Base-by-base conservation (phyloP, 1,140 invertebrate species). In the Copidosoma floridanum region DNA sequence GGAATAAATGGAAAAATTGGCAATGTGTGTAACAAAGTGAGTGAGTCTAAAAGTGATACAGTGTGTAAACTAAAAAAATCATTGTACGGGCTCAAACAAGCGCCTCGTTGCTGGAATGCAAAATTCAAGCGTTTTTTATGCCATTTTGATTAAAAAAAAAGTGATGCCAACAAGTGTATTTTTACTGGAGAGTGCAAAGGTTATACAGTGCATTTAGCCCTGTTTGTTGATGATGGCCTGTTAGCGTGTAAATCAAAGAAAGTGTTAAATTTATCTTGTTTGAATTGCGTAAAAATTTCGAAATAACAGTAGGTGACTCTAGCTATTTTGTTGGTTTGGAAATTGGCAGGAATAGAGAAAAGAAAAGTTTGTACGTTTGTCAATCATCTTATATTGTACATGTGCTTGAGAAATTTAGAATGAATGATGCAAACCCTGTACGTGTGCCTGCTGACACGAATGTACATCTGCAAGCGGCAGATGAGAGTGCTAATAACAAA, bases 131-230 rank as follows among this genome's bases (percentile, higher is more conserved):
- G n/a, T n/a, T n/a, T n/a, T n/a, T n/a, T n/a, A n/a, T n/a, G n/a
- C n/a, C n/a, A n/a, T n/a, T n/a, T n/a, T n/a, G n/a, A n/a, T n/a
- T n/a, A n/a, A n/a, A n/a, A n/a, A n/a, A n/a, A n/a, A n/a, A n/a
- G n/a, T n/a, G n/a, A n/a, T n/a, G n/a, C n/a, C n/a, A n/a, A n/a
- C n/a, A 55, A 27, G n/a, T 68, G 63, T 20, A 62, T 68, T 58
- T 68, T 65, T 54, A 27, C 18, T 27, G 16, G 18, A 27, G 24
- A 43, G 1, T 32, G 44, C 16, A 47, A 57, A 11, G 32, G 46
- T 2, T 43, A 51, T 4, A 11, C 12, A 4, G 43, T 59, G 26
- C 62, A 55, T 55, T 26, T 53, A 1, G 64, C 59, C 10, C 5
- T 18, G 4, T 44, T 44, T 23, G 41, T 44, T 8, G 41, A 44